Percentiles rank a stretch among this genome's conserved stretches.
Conservation (phyloP, 2,113 vertebrate genomes). For the Heterotis niloticus region DNA sequence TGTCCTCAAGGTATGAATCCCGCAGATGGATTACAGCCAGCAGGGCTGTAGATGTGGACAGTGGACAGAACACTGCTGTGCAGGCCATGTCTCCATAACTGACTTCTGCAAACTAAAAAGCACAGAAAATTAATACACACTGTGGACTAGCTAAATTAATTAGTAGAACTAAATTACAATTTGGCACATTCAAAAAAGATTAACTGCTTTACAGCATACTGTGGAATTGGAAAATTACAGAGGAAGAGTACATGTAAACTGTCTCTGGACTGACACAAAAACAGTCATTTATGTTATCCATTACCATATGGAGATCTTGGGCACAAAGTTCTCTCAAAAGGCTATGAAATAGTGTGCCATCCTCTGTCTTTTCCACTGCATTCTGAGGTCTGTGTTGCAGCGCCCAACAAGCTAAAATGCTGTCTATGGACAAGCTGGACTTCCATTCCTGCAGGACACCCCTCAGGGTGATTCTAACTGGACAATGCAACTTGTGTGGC, state of each 20-base stretch:
- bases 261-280: too few relatives aligned
- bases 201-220: too few relatives aligned
- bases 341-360: slow-evolving; percentile 52
- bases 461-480: slow-evolving; percentile 67
- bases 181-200: too few relatives aligned
- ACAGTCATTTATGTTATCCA: background rate
- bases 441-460: slow-evolving; percentile 64
- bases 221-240: too few relatives aligned
- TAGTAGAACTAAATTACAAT: too few relatives aligned
- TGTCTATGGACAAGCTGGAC: slow-evolving; percentile 41
- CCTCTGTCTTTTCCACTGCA: background rate
- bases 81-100: slow-evolving; percentile 50
- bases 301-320: slow-evolving; percentile 73
- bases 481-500: slow-evolving; percentile 60
- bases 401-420: slow-evolving; percentile 74
- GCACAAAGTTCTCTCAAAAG: slow-evolving; percentile 61
- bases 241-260: too few relatives aligned
- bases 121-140: background rate
- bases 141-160: background rate
- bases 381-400: slow-evolving; percentile 53
- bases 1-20: slow-evolving; percentile 23
- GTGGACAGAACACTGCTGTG: slow-evolving; percentile 74
- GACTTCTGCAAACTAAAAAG: slow-evolving; percentile 74
- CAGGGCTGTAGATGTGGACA: slow-evolving; percentile 65
- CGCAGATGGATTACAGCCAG: slow-evolving; percentile 67